phyloP scores from a whole-genome alignment of 2,113 vertebrate species.

The Diphyllodes magnificus region DNA sequence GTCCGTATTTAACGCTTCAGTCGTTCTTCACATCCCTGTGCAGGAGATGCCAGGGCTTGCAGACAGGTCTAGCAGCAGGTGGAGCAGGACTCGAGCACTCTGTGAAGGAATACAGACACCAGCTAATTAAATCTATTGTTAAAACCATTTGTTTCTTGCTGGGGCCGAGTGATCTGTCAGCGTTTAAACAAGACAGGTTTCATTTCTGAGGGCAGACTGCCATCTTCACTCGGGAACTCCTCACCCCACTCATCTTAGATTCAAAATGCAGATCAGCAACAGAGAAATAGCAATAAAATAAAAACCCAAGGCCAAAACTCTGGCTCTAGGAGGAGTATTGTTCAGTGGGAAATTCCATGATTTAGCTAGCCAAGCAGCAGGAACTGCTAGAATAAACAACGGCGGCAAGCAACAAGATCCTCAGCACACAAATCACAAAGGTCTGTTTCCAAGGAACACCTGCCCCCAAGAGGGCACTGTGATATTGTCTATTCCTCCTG shows the following conservation, averaged over 20 bases:
- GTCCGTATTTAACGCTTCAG: not conserved
- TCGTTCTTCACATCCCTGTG: constrained; percentile 23
- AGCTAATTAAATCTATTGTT: constrained; percentile 66
- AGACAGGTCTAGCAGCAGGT: constrained; percentile 44
- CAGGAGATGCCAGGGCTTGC: not conserved
- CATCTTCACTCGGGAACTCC: not conserved
- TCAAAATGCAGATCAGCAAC: not conserved
- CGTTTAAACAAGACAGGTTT: not conserved
- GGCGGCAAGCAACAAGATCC: fast-evolving
- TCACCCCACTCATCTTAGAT: not conserved
- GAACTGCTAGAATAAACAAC: not conserved
- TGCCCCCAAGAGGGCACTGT: constrained; percentile 41
- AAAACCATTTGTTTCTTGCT: constrained; percentile 59
- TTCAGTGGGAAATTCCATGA: not conserved
- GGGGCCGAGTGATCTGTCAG: not conserved
- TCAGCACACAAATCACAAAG: not conserved
- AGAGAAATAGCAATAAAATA: not conserved
- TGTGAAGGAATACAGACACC: constrained; percentile 41
- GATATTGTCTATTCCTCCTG: not conserved
- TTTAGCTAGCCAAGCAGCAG: not conserved
- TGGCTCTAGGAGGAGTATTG: not conserved
- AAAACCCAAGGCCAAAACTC: not conserved
- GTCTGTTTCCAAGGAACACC: constrained; percentile 8
- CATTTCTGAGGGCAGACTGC: constrained; percentile 41
- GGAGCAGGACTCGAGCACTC: not conserved